Percentiles rank a stretch among this genome's conserved stretches.
Evolutionary conservation across 2,888 invertebrate genomes (phyloP).

Genomic region (Athripsodes cinereus): DNA sequence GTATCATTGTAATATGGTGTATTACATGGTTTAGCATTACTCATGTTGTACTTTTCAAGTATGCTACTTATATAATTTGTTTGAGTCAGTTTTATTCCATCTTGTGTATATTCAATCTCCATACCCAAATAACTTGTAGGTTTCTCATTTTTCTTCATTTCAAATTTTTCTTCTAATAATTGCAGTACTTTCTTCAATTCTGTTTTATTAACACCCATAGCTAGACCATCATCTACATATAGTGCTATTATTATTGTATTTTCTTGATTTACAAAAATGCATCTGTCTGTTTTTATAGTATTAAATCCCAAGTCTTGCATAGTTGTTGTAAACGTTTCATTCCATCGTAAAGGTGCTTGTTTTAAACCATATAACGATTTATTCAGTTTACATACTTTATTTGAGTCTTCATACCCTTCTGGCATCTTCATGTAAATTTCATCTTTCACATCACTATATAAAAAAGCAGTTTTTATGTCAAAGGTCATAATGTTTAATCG

Average conservation of each 20-base stretch:
- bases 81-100: not conserved
- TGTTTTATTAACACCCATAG: not conserved
- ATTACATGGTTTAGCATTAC: not conserved
- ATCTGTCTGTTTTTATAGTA: not conserved
- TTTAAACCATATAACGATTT: not conserved
- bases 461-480: not conserved
- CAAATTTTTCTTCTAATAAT: conserved; percentile 1
- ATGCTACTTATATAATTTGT: not conserved
- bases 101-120: not conserved
- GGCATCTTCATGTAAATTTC: not conserved
- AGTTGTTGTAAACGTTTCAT: not conserved
- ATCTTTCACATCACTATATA: not conserved
- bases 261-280: conserved; percentile 4
- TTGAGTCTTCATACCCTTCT: not conserved
- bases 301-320: not conserved
- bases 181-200: conserved; percentile 7
- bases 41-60: not conserved
- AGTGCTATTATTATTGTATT: not conserved
- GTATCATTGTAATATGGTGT: not conserved
- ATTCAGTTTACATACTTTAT: not conserved
- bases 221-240: conserved; percentile 1
- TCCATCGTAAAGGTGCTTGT: conserved; percentile 1
- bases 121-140: not conserved
- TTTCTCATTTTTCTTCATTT: not conserved
- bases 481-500: not conserved